Evolutionary conservation across 2,888 invertebrate species (phyloP), one percentile per base, ranked within the genome.

Genomic region (Coelinius sp.): DNA sequence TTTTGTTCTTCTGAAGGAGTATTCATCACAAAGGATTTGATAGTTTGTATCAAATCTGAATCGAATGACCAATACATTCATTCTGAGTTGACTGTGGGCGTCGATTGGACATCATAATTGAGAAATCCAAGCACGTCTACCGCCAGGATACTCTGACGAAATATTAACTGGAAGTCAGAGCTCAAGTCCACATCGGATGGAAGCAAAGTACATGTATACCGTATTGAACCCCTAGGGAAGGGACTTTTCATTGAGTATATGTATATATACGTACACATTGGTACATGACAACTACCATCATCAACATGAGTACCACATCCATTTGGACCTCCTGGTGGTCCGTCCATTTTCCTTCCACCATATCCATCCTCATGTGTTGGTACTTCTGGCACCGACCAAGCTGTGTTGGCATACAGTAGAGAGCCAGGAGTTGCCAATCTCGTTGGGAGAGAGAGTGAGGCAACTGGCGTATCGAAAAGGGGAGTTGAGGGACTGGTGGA

Each of bases 151-250:
- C 83, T 78, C 83, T 82, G 80, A 82, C 82, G 83, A 83, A 86
- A 86, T 86, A 86, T 86, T 86, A 85, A 86, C 83, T 81, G 79
- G 82, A 81, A 81, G 84, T 78, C 77, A 35, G 31, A 82, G 79
- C 83, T 81, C 80, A 80, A 81, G 84, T 77, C 83, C 80, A 80
- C 81, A 80, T 78, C 76, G 80, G 82, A 75, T 77, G 80, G 79
- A 78, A 59, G 62, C 76, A 75, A 82, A 83, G 79, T 83, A 80
- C 85, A 82, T 85, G 86, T 85, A 86, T 86, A 85, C 85, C 79
- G 84, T 86, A 86, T 86, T 84, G 85, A 85, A 83, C 84, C 85
- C 85, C 78, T 74, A 72, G 85, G 84, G 82, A 81, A 75, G 73
- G 77, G 74, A 74, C 68, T 69, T 74, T 74, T 73, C 75, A 59